These are phyloP conservation scores for Hafferia zeledoni DNA, from an alignment of 2,797 vertebrate genomes.

Conservation along the genomic window DNA sequence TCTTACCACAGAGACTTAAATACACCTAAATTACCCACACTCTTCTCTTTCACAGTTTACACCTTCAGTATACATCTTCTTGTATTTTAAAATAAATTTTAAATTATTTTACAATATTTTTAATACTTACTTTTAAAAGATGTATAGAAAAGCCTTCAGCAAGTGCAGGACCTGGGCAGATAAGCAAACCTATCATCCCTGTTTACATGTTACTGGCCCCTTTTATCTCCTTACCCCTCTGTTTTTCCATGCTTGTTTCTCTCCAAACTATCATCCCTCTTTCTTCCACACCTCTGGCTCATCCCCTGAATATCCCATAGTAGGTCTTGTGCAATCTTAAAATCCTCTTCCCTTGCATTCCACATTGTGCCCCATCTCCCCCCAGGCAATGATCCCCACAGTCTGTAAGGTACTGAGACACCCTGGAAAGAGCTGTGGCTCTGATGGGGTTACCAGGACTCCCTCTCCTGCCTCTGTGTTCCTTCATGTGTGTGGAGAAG, in stretches of 20 bases:
- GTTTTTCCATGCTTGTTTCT: background rate
- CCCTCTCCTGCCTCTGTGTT: background rate
- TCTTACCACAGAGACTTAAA: background rate
- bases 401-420: background rate
- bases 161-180: background rate
- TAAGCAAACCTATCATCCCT: background rate
- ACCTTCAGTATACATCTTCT: background rate
- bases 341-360: background rate
- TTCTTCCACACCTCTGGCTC: background rate
- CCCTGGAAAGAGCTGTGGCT: background rate
- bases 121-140: background rate
- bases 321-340: background rate
- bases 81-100: background rate
- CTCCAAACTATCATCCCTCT: background rate
- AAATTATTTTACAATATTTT: background rate
- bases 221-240: background rate
- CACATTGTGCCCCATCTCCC: too few species aligned
- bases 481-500: background rate
- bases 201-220: background rate
- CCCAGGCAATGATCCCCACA: background rate
- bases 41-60: background rate
- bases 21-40: background rate
- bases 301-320: background rate
- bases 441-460: background rate
- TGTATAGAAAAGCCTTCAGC: background rate